These are phyloP conservation scores for Antigone vipio DNA, from an alignment of 2,113 vertebrate species.

Conservation along the genomic window DNA sequence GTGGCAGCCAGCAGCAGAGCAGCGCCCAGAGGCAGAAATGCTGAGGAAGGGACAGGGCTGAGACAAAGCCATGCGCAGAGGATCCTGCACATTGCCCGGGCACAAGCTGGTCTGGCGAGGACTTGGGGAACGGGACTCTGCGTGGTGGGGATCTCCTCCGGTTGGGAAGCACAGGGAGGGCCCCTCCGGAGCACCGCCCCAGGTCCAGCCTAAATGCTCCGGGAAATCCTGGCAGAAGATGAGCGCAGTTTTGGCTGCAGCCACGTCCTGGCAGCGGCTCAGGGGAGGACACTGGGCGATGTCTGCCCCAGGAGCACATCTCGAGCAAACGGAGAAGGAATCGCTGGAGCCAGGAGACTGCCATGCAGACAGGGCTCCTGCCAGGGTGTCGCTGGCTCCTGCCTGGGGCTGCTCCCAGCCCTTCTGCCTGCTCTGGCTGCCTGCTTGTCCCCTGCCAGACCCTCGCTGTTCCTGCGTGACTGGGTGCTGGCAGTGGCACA, in stretches of 20 bases:
- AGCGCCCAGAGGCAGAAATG: background rate
- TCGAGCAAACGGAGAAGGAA: background rate
- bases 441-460: background rate
- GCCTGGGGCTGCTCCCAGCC: background rate
- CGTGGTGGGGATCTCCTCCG: rapidly evolving
- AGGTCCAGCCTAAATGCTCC: background rate
- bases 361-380: background rate
- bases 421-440: background rate
- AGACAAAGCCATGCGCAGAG: background rate
- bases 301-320: background rate
- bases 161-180: background rate
- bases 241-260: background rate
- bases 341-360: background rate
- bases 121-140: background rate
- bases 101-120: background rate
- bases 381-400: background rate
- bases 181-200: background rate
- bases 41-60: background rate
- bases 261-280: background rate
- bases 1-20: background rate
- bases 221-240: background rate
- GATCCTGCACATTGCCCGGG: too few species aligned
- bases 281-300: background rate
- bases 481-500: too few species aligned
- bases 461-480: background rate